Percentiles rank a stretch among this genome's conserved stretches.
These are phyloP conservation scores for Reticulitermes speratus DNA, from an alignment of 1,140 invertebrate species.

Conservation along the genomic window DNA sequence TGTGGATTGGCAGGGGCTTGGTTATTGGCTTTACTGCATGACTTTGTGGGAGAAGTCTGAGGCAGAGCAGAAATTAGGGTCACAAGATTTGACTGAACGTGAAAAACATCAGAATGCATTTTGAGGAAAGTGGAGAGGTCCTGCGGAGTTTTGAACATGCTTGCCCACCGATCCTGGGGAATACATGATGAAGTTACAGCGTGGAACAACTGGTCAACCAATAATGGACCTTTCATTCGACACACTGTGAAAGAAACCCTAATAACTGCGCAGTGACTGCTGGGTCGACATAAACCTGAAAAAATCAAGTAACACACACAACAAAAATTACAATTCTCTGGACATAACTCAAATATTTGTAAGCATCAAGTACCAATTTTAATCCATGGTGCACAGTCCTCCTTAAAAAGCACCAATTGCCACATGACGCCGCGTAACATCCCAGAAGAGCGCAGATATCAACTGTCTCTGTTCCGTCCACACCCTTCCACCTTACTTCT, in stretches of 20 bases:
- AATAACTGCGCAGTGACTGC: constrained; percentile 72
- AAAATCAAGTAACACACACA: not conserved
- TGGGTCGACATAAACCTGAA: constrained; percentile 64
- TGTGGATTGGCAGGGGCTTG: not conserved
- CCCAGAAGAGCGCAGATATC: too few relatives aligned
- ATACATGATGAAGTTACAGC: constrained; percentile 74
- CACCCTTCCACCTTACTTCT: too few relatives aligned
- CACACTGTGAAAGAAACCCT: constrained; percentile 74
- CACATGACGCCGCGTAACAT: too few relatives aligned
- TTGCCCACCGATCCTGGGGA: constrained; percentile 72
- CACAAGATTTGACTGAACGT: constrained; percentile 86
- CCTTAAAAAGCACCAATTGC: too few relatives aligned
- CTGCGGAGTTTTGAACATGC: constrained; percentile 81
- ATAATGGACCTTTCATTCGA: constrained; percentile 76
- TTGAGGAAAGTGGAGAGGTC: constrained; percentile 86
- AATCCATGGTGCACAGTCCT: too few relatives aligned
- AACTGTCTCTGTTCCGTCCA: too few relatives aligned
- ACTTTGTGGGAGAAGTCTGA: too few relatives aligned
- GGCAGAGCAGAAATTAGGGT: constrained; percentile 60
- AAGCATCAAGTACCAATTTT: too few relatives aligned
- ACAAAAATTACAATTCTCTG: too few relatives aligned
- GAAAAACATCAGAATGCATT: constrained; percentile 86
- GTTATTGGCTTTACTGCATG: not conserved
- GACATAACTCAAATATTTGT: too few relatives aligned
- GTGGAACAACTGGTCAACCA: constrained; percentile 83